A percentile compares a stretch with the other conserved stretches of the same genome.
Conservation (phyloP, 2,797 vertebrate genomes). For the Pseudocheirus occidentalis region DNA sequence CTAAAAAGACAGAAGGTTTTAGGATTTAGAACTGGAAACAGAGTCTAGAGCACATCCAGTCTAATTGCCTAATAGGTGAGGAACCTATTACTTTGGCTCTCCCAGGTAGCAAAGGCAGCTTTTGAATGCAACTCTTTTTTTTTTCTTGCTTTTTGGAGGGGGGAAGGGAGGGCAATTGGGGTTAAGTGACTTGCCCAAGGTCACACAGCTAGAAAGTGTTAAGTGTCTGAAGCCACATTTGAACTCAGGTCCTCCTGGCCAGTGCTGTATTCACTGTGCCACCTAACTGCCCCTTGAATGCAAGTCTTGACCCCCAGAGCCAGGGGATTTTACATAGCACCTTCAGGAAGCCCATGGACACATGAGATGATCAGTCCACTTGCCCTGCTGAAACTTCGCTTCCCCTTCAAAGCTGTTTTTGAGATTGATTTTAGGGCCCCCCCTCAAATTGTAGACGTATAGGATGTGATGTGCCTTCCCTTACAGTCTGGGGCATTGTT, state of each 20-base stretch:
- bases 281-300: neutral
- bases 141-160: no score
- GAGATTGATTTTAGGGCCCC: neutral
- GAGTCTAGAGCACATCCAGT: neutral
- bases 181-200: no score
- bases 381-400: neutral
- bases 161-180: no score
- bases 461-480: neutral
- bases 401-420: neutral
- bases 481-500: neutral
- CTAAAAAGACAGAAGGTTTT: neutral
- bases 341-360: neutral
- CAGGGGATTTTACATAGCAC: neutral
- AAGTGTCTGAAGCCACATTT: no score
- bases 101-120: neutral
- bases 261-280: no score
- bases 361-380: rapidly evolving
- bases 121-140: neutral
- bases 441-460: neutral
- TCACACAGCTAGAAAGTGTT: no score
- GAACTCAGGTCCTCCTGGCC: no score
- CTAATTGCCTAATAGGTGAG: neutral
- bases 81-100: neutral
- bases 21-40: neutral
- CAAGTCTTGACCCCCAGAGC: neutral